These are phyloP conservation scores for Copsychus sechellarum DNA, from an alignment of 2,113 vertebrate genomes.

Conservation along the genomic window DNA sequence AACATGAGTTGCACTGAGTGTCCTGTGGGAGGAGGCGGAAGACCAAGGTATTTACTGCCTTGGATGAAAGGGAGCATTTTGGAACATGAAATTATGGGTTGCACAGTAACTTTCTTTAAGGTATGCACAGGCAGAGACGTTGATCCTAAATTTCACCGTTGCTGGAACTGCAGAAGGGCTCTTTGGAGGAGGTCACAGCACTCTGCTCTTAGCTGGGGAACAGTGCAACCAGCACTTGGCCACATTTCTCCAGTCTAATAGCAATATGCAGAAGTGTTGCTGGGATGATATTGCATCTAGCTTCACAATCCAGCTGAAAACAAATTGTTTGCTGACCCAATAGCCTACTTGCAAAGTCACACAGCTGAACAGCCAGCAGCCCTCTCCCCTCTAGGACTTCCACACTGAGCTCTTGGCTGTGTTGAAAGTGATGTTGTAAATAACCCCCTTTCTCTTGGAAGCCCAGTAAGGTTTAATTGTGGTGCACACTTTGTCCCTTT, in stretches of 20 bases:
- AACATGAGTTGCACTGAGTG: background rate
- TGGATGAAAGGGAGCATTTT: background rate
- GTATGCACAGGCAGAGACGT: background rate
- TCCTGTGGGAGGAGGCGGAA: background rate
- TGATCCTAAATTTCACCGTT: background rate
- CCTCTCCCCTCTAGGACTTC: background rate
- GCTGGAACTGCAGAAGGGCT: background rate
- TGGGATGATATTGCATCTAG: constrained; percentile 16
- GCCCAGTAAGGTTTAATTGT: background rate
- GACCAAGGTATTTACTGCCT: background rate
- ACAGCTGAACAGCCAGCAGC: constrained; percentile 10
- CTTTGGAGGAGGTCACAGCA: background rate
- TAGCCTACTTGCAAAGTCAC: background rate
- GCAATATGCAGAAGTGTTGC: background rate
- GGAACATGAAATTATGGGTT: background rate
- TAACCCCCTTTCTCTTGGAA: background rate
- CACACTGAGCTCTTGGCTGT: background rate
- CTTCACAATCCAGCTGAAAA: background rate
- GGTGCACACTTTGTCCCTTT: background rate
- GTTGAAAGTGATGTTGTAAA: background rate
- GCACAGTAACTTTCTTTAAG: background rate
- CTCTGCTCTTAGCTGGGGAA: background rate
- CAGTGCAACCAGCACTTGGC: background rate
- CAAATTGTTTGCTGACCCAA: background rate
- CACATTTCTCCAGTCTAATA: background rate